Percentiles rank a stretch among this genome's conserved stretches.
Evolutionary conservation across 2,797 vertebrate genomes (phyloP).

Genomic region (Cephalopachus bancanus): DNA sequence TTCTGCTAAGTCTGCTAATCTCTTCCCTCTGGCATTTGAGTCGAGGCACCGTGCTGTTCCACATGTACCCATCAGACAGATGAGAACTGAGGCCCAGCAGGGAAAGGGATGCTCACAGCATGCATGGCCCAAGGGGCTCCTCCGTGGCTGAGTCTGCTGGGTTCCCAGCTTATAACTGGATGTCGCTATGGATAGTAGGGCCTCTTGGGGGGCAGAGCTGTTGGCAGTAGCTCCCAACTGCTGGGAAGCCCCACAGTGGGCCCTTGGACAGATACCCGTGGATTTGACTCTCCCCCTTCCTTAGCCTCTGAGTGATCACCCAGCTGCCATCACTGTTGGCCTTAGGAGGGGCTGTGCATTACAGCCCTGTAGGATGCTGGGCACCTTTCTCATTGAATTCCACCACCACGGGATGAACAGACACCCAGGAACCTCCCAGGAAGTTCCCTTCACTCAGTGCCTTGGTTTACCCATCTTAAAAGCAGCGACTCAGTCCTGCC

Average conservation of each 20-base stretch:
- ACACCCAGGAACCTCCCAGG: neutral
- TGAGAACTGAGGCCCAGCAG: neutral
- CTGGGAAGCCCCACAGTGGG: neutral
- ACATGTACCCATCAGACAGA: neutral
- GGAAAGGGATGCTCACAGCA: neutral
- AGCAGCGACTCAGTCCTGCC: neutral
- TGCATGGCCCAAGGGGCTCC: neutral
- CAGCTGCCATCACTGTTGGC: neutral
- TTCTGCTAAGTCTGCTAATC: constrained; percentile 43
- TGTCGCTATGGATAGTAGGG: neutral
- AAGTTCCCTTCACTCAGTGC: neutral
- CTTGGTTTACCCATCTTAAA: neutral
- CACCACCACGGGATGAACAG: no score
- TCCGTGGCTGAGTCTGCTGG: neutral
- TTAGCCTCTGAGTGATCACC: neutral
- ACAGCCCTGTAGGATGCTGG: neutral
- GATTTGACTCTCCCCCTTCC: neutral
- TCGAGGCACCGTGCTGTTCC: neutral
- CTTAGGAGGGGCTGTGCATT: neutral
- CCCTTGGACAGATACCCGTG: neutral
- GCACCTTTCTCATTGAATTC: neutral
- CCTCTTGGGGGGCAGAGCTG: neutral
- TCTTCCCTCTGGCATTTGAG: neutral
- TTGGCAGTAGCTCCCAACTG: neutral
- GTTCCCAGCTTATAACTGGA: neutral